A percentile compares a stretch with the other conserved stretches of the same genome.
Evolutionary conservation across 2,113 vertebrate species (phyloP).

Genomic region (Malurus cyaneus): DNA sequence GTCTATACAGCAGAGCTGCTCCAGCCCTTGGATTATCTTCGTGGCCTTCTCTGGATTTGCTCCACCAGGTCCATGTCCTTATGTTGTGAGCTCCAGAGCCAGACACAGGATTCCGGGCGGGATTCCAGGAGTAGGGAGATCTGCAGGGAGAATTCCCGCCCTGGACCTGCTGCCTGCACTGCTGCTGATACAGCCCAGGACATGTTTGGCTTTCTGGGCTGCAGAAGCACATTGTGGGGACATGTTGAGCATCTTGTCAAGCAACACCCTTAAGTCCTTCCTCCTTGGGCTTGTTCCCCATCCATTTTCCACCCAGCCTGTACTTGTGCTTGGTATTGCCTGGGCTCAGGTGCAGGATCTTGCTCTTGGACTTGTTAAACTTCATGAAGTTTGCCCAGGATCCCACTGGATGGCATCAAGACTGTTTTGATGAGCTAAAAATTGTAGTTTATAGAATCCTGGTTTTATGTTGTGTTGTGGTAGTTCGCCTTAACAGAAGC

Average conservation of each 20-base stretch:
- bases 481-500: background rate
- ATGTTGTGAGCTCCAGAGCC: background rate
- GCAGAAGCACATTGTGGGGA: background rate
- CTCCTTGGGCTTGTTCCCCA: background rate
- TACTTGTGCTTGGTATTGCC: background rate
- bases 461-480: background rate
- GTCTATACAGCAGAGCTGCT: background rate
- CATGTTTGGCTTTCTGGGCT: background rate
- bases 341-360: accelerated
- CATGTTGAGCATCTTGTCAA: background rate
- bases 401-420: background rate
- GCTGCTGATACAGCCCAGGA: background rate
- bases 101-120: background rate
- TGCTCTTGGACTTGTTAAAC: background rate
- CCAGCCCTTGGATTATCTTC: background rate
- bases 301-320: accelerated
- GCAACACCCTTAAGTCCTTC: background rate
- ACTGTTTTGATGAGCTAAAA: background rate
- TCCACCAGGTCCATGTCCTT: background rate
- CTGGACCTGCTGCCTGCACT: background rate
- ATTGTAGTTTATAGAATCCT: background rate
- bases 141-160: background rate
- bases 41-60: background rate
- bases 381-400: background rate
- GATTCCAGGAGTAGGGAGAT: background rate